phyloP scores from a whole-genome alignment of 2,113 vertebrate genomes.

The Harpagus bidentatus region DNA sequence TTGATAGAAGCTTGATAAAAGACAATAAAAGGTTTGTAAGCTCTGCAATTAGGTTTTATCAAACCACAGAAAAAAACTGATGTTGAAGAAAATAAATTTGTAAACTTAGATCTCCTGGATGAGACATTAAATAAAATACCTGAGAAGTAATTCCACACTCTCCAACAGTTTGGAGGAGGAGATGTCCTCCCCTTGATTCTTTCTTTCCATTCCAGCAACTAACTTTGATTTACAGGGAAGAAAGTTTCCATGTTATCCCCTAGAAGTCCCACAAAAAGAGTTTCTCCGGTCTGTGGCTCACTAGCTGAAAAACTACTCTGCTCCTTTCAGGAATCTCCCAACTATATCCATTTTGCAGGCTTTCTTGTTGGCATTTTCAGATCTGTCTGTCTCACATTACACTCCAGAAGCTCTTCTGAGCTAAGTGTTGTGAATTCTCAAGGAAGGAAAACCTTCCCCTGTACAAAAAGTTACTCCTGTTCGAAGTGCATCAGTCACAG shows the following conservation, averaged over 20 bases:
- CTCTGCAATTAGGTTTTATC: not conserved
- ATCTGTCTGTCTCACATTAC: not conserved
- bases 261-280: not conserved
- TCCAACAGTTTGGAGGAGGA: not conserved
- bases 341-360: not conserved
- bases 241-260: not conserved
- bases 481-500: not conserved
- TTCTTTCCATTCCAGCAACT: not conserved
- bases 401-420: not conserved
- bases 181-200: not conserved
- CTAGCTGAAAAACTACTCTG: not conserved
- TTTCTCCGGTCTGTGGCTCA: not conserved
- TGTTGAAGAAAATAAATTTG: not conserved
- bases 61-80: not conserved
- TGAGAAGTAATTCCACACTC: not conserved
- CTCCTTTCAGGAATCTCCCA: not conserved
- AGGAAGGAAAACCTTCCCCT: not conserved
- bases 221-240: not conserved
- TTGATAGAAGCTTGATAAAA: not conserved
- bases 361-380: not conserved
- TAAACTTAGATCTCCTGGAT: not conserved
- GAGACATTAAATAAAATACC: not conserved
- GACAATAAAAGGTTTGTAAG: not conserved
- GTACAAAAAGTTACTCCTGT: not conserved
- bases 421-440: not conserved